These are phyloP conservation scores for Anniella stebbinsi DNA, from an alignment of 2,797 vertebrate genomes.

Conservation along the genomic window DNA sequence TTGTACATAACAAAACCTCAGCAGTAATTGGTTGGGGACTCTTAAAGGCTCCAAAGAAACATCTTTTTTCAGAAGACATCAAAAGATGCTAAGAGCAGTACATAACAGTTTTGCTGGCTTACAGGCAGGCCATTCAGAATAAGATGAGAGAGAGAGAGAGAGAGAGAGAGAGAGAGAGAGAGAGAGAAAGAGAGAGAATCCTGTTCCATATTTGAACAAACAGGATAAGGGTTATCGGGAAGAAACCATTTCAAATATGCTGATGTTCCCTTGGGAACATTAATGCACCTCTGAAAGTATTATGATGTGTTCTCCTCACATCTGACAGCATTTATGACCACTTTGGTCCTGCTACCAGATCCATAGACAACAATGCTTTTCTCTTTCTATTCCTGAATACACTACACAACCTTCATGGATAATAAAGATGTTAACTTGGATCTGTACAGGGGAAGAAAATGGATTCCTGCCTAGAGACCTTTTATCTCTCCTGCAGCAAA, in stretches of 20 bases:
- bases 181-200: too few relatives aligned
- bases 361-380: neutral
- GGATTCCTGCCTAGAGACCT: neutral
- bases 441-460: constrained; percentile 35
- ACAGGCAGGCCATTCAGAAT: constrained; percentile 2
- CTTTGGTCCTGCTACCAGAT: neutral
- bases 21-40: constrained; percentile 29
- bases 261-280: neutral
- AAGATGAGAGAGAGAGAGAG: neutral
- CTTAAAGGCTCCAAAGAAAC: constrained; percentile 9
- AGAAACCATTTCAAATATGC: constrained; percentile 18
- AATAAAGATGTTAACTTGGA: constrained; percentile 22
- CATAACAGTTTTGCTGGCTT: constrained; percentile 16
- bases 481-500: constrained; percentile 20
- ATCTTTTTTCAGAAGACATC: constrained; percentile 4
- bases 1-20: constrained; percentile 30
- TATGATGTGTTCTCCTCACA: neutral
- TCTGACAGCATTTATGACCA: constrained; percentile 24
- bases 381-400: neutral
- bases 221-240: neutral
- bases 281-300: neutral
- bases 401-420: neutral
- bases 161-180: neutral
- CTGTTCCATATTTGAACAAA: constrained; percentile 15
- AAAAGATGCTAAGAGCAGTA: constrained; percentile 1